Evolutionary conservation across 2,113 vertebrate species (phyloP).

Genomic region (Pongo abelii): DNA sequence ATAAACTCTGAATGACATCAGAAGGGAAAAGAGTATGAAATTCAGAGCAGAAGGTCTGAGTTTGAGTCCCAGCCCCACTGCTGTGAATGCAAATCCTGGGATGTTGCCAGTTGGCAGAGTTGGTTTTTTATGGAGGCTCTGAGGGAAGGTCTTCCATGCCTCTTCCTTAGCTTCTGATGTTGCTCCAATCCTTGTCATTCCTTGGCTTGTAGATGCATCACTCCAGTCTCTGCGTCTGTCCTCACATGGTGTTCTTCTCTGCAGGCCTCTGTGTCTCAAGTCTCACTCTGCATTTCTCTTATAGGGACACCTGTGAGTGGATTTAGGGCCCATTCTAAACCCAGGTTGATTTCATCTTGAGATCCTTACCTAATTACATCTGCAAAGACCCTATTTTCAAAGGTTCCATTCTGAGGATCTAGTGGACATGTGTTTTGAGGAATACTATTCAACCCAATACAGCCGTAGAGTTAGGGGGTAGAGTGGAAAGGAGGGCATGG

Average conservation of each 20-base stretch:
- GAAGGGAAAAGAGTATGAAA: background rate
- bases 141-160: background rate
- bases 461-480: no score
- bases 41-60: background rate
- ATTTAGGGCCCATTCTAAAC: background rate
- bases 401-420: background rate
- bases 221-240: background rate
- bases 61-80: background rate
- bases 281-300: background rate
- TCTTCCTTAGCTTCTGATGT: background rate
- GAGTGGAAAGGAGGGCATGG: accelerated
- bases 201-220: no score
- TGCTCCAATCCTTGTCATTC: background rate
- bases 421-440: background rate
- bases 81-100: background rate
- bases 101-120: no score
- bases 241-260: background rate
- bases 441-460: background rate
- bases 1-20: background rate
- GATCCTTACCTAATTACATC: background rate
- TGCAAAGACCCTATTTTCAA: background rate
- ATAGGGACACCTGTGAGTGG: background rate
- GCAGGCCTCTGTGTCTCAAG: no score
- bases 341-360: background rate
- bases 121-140: background rate